A percentile compares a stretch with the other conserved stretches of the same genome.
Evolutionary conservation across 2,113 vertebrate genomes (phyloP).

Genomic region (Campylomormyrus numenius): DNA sequence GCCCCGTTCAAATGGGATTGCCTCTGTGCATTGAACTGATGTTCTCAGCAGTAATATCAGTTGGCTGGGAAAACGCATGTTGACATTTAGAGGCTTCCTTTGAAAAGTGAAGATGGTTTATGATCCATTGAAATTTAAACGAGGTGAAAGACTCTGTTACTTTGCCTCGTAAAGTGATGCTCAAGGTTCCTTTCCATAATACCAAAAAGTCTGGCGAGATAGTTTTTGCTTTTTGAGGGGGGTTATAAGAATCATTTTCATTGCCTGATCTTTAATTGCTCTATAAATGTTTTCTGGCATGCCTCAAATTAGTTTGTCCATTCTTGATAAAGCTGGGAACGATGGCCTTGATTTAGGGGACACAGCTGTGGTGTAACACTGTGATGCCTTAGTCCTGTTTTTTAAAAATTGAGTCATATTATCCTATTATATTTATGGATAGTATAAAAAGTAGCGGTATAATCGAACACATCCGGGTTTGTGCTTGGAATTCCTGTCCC

Average conservation of each 20-base stretch:
- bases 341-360: neutral
- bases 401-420: neutral
- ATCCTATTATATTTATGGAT: neutral
- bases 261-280: neutral
- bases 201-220: neutral
- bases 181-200: neutral
- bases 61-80: conserved; percentile 18
- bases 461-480: neutral
- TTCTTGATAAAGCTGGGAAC: neutral
- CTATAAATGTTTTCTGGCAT: conserved; percentile 40
- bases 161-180: conserved; percentile 24
- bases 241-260: neutral
- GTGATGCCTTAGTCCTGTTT: neutral
- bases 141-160: conserved; percentile 25
- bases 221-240: neutral
- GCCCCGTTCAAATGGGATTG: conserved; percentile 30
- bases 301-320: neutral
- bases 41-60: conserved; percentile 24
- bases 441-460: neutral
- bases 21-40: conserved; percentile 20
- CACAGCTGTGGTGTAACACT: neutral
- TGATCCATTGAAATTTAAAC: conserved; percentile 28
- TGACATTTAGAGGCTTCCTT: conserved; percentile 29
- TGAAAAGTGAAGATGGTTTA: conserved; percentile 23
- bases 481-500: neutral